Percentiles rank a stretch among this genome's conserved stretches.
These are phyloP conservation scores for Diorhabda sublineata DNA, from an alignment of 1,140 invertebrate genomes.

Conservation along the genomic window DNA sequence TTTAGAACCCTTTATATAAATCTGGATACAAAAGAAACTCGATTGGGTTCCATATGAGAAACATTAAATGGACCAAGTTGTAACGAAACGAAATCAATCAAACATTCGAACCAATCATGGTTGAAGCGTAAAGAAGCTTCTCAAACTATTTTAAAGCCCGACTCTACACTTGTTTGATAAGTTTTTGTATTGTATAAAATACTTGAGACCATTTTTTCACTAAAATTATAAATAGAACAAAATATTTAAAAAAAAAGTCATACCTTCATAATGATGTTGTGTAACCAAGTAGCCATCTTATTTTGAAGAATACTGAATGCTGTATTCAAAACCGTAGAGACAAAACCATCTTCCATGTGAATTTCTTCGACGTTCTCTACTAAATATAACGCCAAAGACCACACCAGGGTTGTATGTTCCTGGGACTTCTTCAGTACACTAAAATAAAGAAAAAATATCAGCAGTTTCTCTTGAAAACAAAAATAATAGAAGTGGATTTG, in stretches of 20 bases:
- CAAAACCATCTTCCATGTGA: constrained; percentile 47
- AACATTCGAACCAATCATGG: too few relatives aligned
- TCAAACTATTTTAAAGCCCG: too few relatives aligned
- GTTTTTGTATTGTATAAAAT: neutral
- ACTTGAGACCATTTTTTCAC: neutral
- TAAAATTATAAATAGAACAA: neutral
- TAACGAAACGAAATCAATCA: too few relatives aligned
- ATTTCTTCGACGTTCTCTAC: constrained; percentile 56
- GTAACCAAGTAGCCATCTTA: constrained; percentile 46
- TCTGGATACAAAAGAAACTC: too few relatives aligned
- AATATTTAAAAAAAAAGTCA: neutral
- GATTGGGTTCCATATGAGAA: too few relatives aligned
- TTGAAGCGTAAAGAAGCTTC: too few relatives aligned
- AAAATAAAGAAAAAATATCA: constrained; percentile 21
- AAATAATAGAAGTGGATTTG: too few relatives aligned
- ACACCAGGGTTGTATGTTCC: constrained; percentile 62
- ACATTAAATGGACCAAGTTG: too few relatives aligned
- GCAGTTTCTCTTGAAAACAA: too few relatives aligned
- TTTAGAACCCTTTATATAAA: too few relatives aligned
- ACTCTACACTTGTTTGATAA: too few relatives aligned
- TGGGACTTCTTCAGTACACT: constrained; percentile 56
- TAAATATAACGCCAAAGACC: constrained; percentile 66
- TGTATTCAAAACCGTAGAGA: constrained; percentile 46
- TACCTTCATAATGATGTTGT: constrained; percentile 52
- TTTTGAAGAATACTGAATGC: constrained; percentile 47